A percentile compares a stretch with the other conserved stretches of the same genome.
Evolutionary conservation across 2,888 invertebrate genomes (phyloP).

Genomic region (Aphidoletes aphidimyza): DNA sequence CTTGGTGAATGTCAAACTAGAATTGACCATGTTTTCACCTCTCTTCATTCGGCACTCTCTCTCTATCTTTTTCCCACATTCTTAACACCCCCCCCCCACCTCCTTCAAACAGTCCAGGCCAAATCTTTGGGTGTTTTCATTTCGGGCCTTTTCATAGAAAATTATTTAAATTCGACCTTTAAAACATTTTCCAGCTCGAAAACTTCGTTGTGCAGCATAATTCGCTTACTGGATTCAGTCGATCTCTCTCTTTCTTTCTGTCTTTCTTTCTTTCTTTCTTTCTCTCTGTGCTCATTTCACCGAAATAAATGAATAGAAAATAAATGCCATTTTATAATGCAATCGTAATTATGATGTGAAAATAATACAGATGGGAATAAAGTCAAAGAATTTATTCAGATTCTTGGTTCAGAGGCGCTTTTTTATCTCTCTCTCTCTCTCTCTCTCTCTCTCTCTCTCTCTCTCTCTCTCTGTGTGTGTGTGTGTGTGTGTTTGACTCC

Average conservation of each 20-base stretch:
- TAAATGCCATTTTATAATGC: slow-evolving; percentile 18
- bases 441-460: too few relatives aligned
- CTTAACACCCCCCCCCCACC: neutral
- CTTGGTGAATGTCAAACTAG: neutral
- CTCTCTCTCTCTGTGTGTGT: neutral
- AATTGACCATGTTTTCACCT: neutral
- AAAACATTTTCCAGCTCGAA: slow-evolving; percentile 12
- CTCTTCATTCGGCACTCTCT: neutral
- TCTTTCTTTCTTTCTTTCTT: too few relatives aligned
- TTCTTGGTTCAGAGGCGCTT: too few relatives aligned
- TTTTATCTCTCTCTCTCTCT: too few relatives aligned
- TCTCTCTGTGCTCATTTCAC: too few relatives aligned
- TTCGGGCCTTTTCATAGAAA: neutral
- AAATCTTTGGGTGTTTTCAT: neutral
- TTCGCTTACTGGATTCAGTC: neutral
- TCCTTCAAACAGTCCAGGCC: neutral
- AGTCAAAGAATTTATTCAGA: neutral
- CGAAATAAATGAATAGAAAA: neutral
- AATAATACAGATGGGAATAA: neutral
- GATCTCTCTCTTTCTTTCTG: too few relatives aligned
- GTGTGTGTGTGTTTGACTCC: neutral
- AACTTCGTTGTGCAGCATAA: slow-evolving; percentile 8
- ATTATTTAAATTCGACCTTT: slow-evolving; percentile 23
- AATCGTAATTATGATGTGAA: slow-evolving; percentile 22
- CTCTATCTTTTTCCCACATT: neutral